Base-by-base conservation (phyloP, 2,888 invertebrate species). In the Epirrhoe tristata region DNA sequence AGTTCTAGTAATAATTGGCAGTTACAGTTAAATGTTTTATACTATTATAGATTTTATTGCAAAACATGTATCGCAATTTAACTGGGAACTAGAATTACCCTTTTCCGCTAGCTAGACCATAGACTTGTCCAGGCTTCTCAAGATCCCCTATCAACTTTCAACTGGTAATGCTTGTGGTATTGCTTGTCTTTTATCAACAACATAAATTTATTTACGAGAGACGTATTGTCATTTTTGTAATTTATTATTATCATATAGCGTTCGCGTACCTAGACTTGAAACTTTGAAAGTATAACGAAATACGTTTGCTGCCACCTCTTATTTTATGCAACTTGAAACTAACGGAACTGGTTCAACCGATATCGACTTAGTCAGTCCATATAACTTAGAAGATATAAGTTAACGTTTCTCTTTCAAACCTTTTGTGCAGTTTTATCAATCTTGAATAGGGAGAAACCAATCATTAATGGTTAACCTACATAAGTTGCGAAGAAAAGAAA, bases 71-170 rank as follows among this genome's bases (percentile, higher is more conserved):
- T 66, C 51, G 58, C 65, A 73, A 55, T 69, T 66, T 51, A 72
- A 73, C 69, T 69, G 71, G 75, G 74, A 73, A 76, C 78, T 74
- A 73, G 76, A 72, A 77, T 79, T 76, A 74, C 75, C 70, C 75
- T 79, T 83, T 81, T 84, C 80, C 80, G 85, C 83, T 81, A 82
- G 85, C 83, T 81, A 82, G 71, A 76, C 79, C 71, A 78, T 77
- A 79, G 81, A 78, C 84, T 83, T 86, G 86, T 89, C 84, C 77
- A 59, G 70, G 75, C 84, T 81, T 85, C 82, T 86, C 84, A 81
- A 91, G 92, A 92, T 91, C 81, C 76, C 74, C 80, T 90, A 92
- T 91, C 90, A 84, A 85, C 85, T 84, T 85, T 90, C 87, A 89
- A 91, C 89, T 84, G 87, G 88, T 88, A 82, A 86, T 74, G 79